Percentiles rank a stretch among this genome's conserved stretches.
Conservation (phyloP, 2,888 invertebrate genomes). For the Caprella mutica region DNA sequence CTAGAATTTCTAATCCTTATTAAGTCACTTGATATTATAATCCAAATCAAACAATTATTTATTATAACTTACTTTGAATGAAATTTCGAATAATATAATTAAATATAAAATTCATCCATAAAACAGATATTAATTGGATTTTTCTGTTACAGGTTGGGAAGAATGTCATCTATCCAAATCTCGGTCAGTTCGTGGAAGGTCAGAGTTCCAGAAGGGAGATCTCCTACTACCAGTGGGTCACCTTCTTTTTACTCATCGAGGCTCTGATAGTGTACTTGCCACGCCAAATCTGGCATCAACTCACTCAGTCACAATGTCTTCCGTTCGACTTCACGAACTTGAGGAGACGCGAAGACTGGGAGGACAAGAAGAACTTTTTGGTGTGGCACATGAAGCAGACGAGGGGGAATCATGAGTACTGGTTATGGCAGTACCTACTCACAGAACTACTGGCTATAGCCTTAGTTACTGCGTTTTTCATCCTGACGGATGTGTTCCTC, state of each 20-base stretch:
- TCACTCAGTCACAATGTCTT: constrained; percentile 33
- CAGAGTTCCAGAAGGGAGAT: constrained; percentile 33
- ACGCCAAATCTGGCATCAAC: constrained; percentile 33
- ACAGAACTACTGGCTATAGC: constrained; percentile 32
- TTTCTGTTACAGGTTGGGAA: constrained; percentile 31
- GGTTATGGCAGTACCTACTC: constrained; percentile 33
- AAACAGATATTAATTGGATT: too few relatives aligned
- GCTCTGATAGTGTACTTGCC: constrained; percentile 33
- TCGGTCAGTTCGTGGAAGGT: constrained; percentile 33
- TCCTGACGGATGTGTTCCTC: constrained; percentile 34
- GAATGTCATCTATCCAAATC: constrained; percentile 33
- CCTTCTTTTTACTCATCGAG: constrained; percentile 33
- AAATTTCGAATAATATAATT: too few relatives aligned
- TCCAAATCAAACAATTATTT: too few relatives aligned
- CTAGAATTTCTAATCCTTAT: too few relatives aligned
- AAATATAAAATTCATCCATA: too few relatives aligned
- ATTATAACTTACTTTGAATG: too few relatives aligned
- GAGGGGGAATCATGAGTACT: constrained; percentile 33
- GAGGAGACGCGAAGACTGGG: constrained; percentile 34
- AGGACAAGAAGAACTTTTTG: constrained; percentile 34
- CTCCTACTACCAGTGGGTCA: constrained; percentile 34
- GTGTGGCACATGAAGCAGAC: constrained; percentile 35
- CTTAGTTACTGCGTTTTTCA: constrained; percentile 32
- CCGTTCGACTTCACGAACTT: constrained; percentile 34
- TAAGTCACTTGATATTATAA: too few relatives aligned